phyloP scores from a whole-genome alignment of 2,113 vertebrate genomes.

The Oenanthe oenanthe region DNA sequence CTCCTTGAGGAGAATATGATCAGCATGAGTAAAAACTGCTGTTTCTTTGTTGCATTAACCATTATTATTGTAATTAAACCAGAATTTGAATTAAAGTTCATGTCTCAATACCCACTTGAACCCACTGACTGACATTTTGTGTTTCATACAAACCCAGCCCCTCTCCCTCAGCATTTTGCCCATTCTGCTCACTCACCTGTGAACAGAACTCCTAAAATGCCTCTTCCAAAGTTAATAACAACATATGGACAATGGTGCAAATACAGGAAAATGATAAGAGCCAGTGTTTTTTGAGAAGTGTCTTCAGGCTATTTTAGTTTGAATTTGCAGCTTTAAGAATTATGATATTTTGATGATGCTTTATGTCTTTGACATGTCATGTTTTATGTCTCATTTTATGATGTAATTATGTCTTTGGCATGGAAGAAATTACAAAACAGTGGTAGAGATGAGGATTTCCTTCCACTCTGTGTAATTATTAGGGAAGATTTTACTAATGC shows the following conservation, averaged over 20 bases:
- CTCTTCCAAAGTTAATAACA: not conserved
- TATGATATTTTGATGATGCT: not conserved
- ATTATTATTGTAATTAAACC: not conserved
- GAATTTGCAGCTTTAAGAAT: not conserved
- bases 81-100: not conserved
- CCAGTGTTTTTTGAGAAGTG: not conserved
- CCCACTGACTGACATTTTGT: not conserved
- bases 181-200: not conserved
- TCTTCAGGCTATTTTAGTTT: not conserved
- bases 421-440: not conserved
- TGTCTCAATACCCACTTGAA: not conserved
- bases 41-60: not conserved
- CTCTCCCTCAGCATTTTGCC: not conserved
- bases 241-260: not conserved
- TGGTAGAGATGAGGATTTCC: not conserved
- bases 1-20: not conserved
- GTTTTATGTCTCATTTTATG: not conserved
- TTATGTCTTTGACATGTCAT: not conserved
- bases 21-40: not conserved
- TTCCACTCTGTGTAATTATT: not conserved
- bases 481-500: not conserved
- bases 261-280: not conserved
- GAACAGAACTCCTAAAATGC: not conserved
- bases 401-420: not conserved
- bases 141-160: not conserved